Percentiles rank a stretch among this genome's conserved stretches.
Conservation (phyloP, 2,888 invertebrate species). For the Lottia scabra region DNA sequence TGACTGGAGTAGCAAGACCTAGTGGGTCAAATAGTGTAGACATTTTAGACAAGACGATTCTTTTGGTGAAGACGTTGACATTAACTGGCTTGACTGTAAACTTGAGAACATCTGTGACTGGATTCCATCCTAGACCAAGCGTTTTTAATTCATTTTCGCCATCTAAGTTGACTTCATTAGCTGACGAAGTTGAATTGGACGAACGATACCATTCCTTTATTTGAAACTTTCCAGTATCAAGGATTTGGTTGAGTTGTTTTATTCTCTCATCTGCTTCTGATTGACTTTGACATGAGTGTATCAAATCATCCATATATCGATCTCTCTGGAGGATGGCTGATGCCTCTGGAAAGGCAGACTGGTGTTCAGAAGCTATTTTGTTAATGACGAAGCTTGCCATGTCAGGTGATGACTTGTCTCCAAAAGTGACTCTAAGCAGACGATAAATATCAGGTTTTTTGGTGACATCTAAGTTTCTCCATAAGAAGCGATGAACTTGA, state of each 20-base stretch:
- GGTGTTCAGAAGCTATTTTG: not conserved
- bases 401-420: not conserved
- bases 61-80: not conserved
- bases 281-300: slow-evolving; percentile 15
- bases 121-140: slow-evolving; percentile 7
- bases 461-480: slow-evolving; percentile 14
- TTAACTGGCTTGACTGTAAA: not conserved
- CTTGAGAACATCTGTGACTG: not conserved
- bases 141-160: slow-evolving; percentile 2
- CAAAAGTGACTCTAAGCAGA: not conserved
- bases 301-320: slow-evolving; percentile 22
- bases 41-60: slow-evolving; percentile 6
- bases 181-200: not conserved
- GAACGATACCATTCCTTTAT: slow-evolving; percentile 18
- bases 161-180: not conserved
- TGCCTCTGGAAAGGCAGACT: slow-evolving; percentile 14
- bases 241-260: slow-evolving; percentile 5
- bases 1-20: not conserved
- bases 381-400: slow-evolving; percentile 17
- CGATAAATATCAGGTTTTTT: slow-evolving; percentile 11
- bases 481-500: slow-evolving; percentile 17
- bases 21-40: slow-evolving; percentile 11
- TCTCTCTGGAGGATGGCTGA: slow-evolving; percentile 14
- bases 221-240: slow-evolving; percentile 15
- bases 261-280: too few relatives aligned